Evolutionary conservation across 2,113 vertebrate genomes (phyloP).

Genomic region (Promerops cafer): DNA sequence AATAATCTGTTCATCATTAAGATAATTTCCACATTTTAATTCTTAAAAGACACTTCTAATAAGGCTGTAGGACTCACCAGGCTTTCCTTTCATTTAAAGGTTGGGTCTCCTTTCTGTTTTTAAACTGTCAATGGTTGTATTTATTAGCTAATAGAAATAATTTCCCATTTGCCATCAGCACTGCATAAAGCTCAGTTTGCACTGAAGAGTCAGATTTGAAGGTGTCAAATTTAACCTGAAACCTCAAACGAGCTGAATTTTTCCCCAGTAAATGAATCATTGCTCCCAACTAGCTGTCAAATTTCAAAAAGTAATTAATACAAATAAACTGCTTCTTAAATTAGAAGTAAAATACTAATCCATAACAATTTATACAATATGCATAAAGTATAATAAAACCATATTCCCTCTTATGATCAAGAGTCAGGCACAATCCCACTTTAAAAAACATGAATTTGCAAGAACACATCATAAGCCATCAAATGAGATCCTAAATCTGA

Average conservation of each 20-base stretch:
- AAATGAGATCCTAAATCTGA: neutral
- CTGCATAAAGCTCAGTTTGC: neutral
- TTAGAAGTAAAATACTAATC: neutral
- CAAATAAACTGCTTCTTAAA: neutral
- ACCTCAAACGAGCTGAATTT: neutral
- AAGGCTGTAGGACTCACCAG: neutral
- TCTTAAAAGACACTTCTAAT: neutral
- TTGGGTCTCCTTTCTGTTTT: neutral
- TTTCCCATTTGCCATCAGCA: neutral
- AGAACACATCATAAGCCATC: neutral
- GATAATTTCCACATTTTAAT: neutral
- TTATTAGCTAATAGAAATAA: neutral
- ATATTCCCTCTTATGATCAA: neutral
- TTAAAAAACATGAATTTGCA: neutral
- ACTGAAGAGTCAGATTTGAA: neutral
- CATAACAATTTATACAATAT: neutral
- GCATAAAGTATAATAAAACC: neutral
- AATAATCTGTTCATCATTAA: neutral
- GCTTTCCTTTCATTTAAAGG: neutral
- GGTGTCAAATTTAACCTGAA: neutral
- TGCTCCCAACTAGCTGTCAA: neutral
- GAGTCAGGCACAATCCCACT: neutral
- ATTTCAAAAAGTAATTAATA: neutral
- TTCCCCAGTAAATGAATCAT: neutral
- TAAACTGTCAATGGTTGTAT: neutral